Evolutionary conservation across 2,888 invertebrate genomes (phyloP), one percentile per base, ranked within the genome.

Genomic region (Philaethria dido): DNA sequence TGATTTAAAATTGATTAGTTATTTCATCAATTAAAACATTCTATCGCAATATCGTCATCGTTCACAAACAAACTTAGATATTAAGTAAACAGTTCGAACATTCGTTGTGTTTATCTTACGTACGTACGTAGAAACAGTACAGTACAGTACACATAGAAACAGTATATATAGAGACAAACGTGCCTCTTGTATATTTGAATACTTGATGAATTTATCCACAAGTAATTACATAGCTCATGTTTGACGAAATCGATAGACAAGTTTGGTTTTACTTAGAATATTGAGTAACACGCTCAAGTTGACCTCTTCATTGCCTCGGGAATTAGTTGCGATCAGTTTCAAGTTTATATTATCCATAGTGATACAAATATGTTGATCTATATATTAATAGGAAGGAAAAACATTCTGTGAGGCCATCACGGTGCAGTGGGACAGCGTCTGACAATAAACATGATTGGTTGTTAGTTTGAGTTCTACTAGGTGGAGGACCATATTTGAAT

Each of bases 111-210:
- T 29, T 50, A 29, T 50, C 50, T 50, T 29, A 50, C 16, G 11
- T 29, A 14, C 29, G 6, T 29, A 29, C 29, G 48, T 20, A 20
- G 6, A 6, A 22, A 25, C 14, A 22, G 48, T 25, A 48, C 5
- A 22, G n/a, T 5, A 14, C 9, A 8, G n/a, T 18, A 29, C 57
- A 1, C n/a, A 42, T 20, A n/a, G 9, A n/a, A 13, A 6, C 47
- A 22, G 22, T 62, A 22, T 22, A 36, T 48, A 22, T 25, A 13
- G 54, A 42, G 16, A 47, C 62, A 42, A n/a, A 42, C 57, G 55
- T 16, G 33, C 55, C 44, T 42, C n/a, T 59, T 42, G 42, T n/a
- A 42, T 64, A 59, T 64, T 59, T 64, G 57, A 59, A 64, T 59
- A 57, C 14, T 50, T 59, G 57, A 64, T 64, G 42, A 59, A 36